phyloP scores from a whole-genome alignment of 2,888 invertebrate species.

The Pedicia rivosa region DNA sequence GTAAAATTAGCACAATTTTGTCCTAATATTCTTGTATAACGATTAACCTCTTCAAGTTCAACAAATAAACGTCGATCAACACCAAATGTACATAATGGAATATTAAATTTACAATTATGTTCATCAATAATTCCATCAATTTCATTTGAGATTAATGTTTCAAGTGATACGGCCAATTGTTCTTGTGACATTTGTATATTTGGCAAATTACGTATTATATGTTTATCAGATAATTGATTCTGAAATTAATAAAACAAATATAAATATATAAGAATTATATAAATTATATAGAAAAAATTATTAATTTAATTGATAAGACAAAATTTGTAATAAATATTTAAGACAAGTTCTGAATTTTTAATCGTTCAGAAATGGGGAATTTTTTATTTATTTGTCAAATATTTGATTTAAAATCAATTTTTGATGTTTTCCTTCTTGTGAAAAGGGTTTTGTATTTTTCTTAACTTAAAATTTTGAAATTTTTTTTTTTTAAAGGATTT shows the following conservation, averaged over 20 bases:
- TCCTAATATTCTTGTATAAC: constrained; percentile 48
- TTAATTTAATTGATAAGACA: too few species aligned
- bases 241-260: constrained; percentile 21
- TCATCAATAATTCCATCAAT: constrained; percentile 54
- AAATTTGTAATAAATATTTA: too few species aligned
- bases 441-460: too few species aligned
- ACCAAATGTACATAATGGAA: constrained; percentile 48
- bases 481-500: too few species aligned
- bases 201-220: constrained; percentile 43
- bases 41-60: constrained; percentile 53
- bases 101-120: constrained; percentile 38
- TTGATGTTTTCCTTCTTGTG: too few species aligned
- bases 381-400: too few species aligned
- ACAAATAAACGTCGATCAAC: constrained; percentile 53
- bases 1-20: constrained; percentile 36
- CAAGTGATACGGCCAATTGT: constrained; percentile 39
- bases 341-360: too few species aligned
- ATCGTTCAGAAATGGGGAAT: too few species aligned
- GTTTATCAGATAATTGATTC: constrained; percentile 56
- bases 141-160: constrained; percentile 47
- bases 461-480: too few species aligned
- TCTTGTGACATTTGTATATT: constrained; percentile 25
- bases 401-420: too few species aligned
- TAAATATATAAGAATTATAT: too few species aligned
- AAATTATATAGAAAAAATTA: too few species aligned